These are phyloP conservation scores for Marasmarcha lunaedactyla DNA, from an alignment of 2,888 invertebrate species.

Conservation along the genomic window DNA sequence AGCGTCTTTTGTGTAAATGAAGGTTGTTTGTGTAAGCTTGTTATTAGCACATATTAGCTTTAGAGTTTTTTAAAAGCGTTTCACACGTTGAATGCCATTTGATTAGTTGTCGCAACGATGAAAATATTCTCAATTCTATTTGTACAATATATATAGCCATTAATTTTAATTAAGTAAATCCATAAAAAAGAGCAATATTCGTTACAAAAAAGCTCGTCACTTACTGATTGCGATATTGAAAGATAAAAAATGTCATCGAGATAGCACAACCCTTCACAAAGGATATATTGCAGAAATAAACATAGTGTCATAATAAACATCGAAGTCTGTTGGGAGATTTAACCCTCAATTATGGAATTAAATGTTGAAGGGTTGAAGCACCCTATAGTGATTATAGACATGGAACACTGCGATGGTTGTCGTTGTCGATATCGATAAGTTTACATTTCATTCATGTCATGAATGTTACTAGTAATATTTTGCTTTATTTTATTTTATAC, in stretches of 20 bases:
- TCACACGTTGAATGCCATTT: no score
- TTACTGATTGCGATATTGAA: not conserved
- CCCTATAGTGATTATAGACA: conserved; percentile 27
- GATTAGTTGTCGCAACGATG: no score
- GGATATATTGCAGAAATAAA: conserved; percentile 24
- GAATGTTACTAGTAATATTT: no score
- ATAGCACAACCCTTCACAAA: conserved; percentile 25
- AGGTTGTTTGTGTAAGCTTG: no score
- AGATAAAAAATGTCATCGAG: conserved; percentile 35
- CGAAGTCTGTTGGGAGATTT: conserved; percentile 51
- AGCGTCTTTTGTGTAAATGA: no score
- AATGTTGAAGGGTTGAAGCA: conserved; percentile 54
- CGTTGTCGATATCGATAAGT: conserved; percentile 3
- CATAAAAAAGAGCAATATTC: not conserved
- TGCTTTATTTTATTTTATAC: no score
- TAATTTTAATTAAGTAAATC: not conserved
- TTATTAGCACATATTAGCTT: no score
- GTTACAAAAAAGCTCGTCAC: no score
- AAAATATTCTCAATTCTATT: no score
- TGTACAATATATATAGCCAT: no score
- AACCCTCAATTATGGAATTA: conserved; percentile 69
- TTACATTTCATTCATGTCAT: conserved; percentile 8
- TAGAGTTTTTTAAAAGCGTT: no score
- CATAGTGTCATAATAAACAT: conserved; percentile 55
- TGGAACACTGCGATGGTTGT: conserved; percentile 19